A percentile compares a stretch with the other conserved stretches of the same genome.
Conservation (phyloP, 1,140 invertebrate genomes). For the Dreissena rostriformis region DNA sequence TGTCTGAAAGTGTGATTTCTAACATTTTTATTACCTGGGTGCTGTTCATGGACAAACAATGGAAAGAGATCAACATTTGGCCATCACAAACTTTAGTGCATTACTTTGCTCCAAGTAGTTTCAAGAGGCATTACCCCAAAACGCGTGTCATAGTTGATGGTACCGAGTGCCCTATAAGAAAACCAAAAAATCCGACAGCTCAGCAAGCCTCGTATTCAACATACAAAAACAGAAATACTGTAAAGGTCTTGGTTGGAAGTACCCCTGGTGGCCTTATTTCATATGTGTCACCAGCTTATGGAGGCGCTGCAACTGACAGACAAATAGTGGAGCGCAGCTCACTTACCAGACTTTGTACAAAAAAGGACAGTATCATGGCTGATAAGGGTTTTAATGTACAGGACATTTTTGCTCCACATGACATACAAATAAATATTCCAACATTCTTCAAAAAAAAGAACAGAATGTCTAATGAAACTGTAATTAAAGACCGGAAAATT, state of each 20-base stretch:
- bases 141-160: no score
- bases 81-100: no score
- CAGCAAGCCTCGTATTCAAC: slow-evolving; percentile 64
- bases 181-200: slow-evolving; percentile 16
- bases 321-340: slow-evolving; percentile 53
- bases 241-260: slow-evolving; percentile 55
- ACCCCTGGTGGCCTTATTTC: slow-evolving; percentile 55
- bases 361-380: slow-evolving; percentile 53
- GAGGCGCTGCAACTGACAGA: slow-evolving; percentile 54
- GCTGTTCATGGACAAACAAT: no score
- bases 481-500: slow-evolving; percentile 54
- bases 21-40: no score
- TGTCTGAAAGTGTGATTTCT: no score
- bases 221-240: slow-evolving; percentile 66
- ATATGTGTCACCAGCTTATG: slow-evolving; percentile 50
- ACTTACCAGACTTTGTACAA: slow-evolving; percentile 22
- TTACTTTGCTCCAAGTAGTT: no score
- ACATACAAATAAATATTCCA: slow-evolving; percentile 57
- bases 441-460: slow-evolving; percentile 57
- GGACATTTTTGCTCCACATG: slow-evolving; percentile 52
- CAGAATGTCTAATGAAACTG: neutral
- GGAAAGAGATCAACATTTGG: no score
- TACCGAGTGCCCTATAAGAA: no score
- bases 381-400: slow-evolving; percentile 63
- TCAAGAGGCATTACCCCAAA: no score